Evolutionary conservation across 2,888 invertebrate genomes (phyloP).

Genomic region (Theodoxus fluviatilis): DNA sequence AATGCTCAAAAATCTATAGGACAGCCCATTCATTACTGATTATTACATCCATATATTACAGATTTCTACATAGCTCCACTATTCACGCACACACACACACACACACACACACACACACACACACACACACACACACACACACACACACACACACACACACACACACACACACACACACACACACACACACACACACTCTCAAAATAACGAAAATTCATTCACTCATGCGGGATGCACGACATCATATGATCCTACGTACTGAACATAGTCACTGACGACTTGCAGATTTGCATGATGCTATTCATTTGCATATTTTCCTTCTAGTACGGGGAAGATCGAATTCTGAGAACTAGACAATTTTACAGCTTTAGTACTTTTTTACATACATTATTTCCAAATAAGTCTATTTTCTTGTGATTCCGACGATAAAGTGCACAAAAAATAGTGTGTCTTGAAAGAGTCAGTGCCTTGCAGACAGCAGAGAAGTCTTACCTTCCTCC

Average conservation of each 20-base stretch:
- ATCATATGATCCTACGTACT: no score
- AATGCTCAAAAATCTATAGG: not conserved
- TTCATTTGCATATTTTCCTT: no score
- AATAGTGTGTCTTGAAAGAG: not conserved
- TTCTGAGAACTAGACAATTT: no score
- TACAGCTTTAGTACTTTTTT: no score
- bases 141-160: slow-evolving; percentile 6
- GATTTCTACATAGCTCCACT: not conserved
- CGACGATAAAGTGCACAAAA: no score
- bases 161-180: not conserved
- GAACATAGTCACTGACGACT: no score
- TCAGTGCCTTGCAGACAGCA: not conserved
- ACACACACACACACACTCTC: slow-evolving; percentile 17
- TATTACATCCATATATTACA: not conserved
- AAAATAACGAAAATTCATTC: not conserved
- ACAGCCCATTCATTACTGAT: not conserved
- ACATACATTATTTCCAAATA: no score
- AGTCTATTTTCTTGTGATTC: no score
- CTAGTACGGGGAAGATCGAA: no score
- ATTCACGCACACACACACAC: not conserved
- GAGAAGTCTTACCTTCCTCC: slow-evolving; percentile 82
- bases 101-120: slow-evolving; percentile 4
- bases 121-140: slow-evolving; percentile 17
- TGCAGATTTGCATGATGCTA: no score
- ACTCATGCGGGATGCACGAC: no score